Conservation (phyloP, 2,888 invertebrate species). For the Ormyrus rosae region DNA sequence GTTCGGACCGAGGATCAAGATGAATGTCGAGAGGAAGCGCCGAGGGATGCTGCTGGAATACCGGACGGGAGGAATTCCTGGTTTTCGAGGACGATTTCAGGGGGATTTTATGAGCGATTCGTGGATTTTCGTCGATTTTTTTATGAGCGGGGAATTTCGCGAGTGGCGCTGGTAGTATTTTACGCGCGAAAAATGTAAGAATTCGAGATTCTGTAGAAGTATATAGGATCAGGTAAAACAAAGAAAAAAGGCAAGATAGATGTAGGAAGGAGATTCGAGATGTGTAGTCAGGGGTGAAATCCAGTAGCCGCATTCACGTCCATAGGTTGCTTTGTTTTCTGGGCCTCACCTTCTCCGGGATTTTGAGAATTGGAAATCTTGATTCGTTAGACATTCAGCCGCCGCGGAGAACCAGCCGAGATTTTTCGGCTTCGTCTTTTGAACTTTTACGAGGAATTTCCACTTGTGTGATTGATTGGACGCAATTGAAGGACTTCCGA, state of each 20-base stretch:
- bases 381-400: slow-evolving; percentile 15
- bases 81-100: too few species aligned
- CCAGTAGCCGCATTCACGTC: slow-evolving; percentile 73
- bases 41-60: not conserved
- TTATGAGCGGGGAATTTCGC: too few species aligned
- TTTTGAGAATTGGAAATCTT: slow-evolving; percentile 52
- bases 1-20: not conserved
- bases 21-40: not conserved
- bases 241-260: slow-evolving; percentile 37
- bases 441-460: slow-evolving; percentile 43
- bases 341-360: slow-evolving; percentile 20
- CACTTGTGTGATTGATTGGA: slow-evolving; percentile 15
- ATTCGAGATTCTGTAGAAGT: too few species aligned
- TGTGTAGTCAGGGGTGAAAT: slow-evolving; percentile 74
- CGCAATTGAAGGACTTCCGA: not conserved
- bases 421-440: slow-evolving; percentile 34
- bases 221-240: not conserved
- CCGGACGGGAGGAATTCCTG: too few species aligned
- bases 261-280: slow-evolving; percentile 61
- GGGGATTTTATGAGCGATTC: too few species aligned
- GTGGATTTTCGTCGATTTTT: too few species aligned
- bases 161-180: too few species aligned
- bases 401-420: not conserved
- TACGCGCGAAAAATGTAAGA: too few species aligned
- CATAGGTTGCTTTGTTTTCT: slow-evolving; percentile 68